These are phyloP conservation scores for Clanis bilineata DNA, from an alignment of 2,888 invertebrate genomes.

Conservation along the genomic window DNA sequence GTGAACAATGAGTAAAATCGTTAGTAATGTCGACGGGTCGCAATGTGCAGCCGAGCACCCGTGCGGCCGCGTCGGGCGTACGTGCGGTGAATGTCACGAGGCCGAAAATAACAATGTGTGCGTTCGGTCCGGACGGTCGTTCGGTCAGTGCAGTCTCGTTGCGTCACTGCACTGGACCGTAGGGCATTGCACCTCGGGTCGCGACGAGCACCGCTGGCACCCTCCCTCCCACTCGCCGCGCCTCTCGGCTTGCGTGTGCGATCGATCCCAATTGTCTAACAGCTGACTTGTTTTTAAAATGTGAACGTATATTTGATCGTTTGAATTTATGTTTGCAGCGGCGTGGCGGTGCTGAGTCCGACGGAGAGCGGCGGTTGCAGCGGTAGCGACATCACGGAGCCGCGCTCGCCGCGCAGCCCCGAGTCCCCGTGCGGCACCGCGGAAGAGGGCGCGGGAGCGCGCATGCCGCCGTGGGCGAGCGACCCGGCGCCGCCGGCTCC, in stretches of 20 bases:
- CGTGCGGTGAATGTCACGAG: slow-evolving; percentile 70
- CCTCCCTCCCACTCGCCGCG: slow-evolving; percentile 43
- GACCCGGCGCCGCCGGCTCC: slow-evolving; percentile 74
- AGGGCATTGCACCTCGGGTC: slow-evolving; percentile 75
- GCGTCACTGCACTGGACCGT: slow-evolving; percentile 73
- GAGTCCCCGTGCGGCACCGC: slow-evolving; percentile 76
- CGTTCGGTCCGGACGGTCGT: slow-evolving; percentile 48
- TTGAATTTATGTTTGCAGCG: slow-evolving; percentile 83
- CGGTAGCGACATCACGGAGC: slow-evolving; percentile 92
- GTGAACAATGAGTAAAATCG: slow-evolving; percentile 48
- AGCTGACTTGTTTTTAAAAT: slow-evolving; percentile 63
- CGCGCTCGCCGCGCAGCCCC: slow-evolving; percentile 92
- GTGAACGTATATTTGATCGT: slow-evolving; percentile 30
- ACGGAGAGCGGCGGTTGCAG: slow-evolving; percentile 87
- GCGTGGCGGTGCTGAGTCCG: slow-evolving; percentile 91
- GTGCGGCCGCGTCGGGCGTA: slow-evolving; percentile 32
- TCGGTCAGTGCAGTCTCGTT: slow-evolving; percentile 75
- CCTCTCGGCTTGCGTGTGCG: slow-evolving; percentile 38
- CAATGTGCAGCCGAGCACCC: slow-evolving; percentile 30
- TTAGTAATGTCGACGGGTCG: slow-evolving; percentile 52
- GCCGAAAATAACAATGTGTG: slow-evolving; percentile 70
- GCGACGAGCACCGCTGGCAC: slow-evolving; percentile 35
- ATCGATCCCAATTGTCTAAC: slow-evolving; percentile 66
- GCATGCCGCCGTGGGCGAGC: slow-evolving; percentile 78
- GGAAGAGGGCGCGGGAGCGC: slow-evolving; percentile 75